Evolutionary conservation across 2,113 vertebrate genomes (phyloP).

Genomic region (Haemorhous mexicanus): DNA sequence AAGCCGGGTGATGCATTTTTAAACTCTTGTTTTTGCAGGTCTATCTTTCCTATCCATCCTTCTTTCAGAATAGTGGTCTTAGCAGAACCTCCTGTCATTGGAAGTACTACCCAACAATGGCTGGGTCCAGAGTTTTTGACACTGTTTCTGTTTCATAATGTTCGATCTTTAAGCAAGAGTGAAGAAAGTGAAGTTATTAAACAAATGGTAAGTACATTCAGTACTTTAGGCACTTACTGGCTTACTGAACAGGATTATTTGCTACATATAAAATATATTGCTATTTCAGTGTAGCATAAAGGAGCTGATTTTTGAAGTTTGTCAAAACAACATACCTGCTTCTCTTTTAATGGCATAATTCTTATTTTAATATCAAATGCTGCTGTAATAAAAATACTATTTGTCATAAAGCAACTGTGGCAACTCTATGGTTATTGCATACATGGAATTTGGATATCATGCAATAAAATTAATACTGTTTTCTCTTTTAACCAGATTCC

Average conservation of each 20-base stretch:
- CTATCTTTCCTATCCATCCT: slow-evolving; percentile 87
- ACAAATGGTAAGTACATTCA: slow-evolving; percentile 78
- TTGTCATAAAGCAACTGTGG: neutral
- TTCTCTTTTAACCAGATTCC: slow-evolving; percentile 74
- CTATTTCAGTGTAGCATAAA: neutral
- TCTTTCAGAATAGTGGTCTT: slow-evolving; percentile 92
- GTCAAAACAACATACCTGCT: neutral
- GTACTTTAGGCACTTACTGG: neutral
- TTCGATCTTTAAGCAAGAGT: slow-evolving; percentile 79
- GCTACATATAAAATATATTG: neutral
- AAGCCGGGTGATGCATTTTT: neutral
- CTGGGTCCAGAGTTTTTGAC: slow-evolving; percentile 92
- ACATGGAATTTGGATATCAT: neutral
- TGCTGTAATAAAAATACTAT: neutral
- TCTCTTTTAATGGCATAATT: neutral
- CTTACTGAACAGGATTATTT: neutral
- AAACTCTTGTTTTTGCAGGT: slow-evolving; percentile 69
- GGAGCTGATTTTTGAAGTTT: neutral
- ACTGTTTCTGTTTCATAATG: slow-evolving; percentile 90
- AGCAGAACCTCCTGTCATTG: slow-evolving; percentile 88
- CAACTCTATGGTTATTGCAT: neutral
- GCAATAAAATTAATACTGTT: neutral
- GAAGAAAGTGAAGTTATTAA: slow-evolving; percentile 88
- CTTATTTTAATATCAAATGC: neutral
- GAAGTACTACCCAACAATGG: slow-evolving; percentile 88